These are phyloP conservation scores for Stenodera caucasica DNA, from an alignment of 2,888 invertebrate genomes.

Conservation along the genomic window DNA sequence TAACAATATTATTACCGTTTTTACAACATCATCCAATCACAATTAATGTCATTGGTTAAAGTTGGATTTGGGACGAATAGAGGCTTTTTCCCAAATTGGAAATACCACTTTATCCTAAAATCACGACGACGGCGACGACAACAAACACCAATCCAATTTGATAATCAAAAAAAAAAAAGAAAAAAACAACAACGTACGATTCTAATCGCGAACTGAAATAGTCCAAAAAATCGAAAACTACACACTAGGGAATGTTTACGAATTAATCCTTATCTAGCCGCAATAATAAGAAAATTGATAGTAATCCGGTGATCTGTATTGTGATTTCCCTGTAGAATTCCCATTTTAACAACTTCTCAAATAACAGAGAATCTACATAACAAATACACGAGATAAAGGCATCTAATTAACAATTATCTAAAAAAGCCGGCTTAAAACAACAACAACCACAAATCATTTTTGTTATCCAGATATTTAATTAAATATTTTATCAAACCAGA, in stretches of 20 bases:
- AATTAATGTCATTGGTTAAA: too few relatives aligned
- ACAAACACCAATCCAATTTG: too few relatives aligned
- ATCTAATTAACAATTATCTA: slow-evolving; percentile 23
- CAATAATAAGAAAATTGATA: slow-evolving; percentile 16
- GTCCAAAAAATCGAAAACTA: not conserved
- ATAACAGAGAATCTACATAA: slow-evolving; percentile 15
- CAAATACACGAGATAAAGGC: slow-evolving; percentile 15
- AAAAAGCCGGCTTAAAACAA: slow-evolving; percentile 18
- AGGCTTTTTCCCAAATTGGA: slow-evolving; percentile 15
- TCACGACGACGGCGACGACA: not conserved
- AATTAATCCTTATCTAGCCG: not conserved
- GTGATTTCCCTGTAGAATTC: not conserved
- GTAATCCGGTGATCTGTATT: not conserved
- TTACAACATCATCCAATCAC: too few relatives aligned
- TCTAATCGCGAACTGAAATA: too few relatives aligned
- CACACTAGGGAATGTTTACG: slow-evolving; percentile 11
- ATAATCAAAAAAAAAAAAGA: too few relatives aligned
- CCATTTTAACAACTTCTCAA: not conserved
- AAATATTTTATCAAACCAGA: slow-evolving; percentile 8
- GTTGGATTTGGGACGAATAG: too few relatives aligned
- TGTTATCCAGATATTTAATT: slow-evolving; percentile 17
- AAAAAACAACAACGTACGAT: too few relatives aligned
- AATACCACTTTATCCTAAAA: slow-evolving; percentile 7
- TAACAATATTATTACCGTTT: too few relatives aligned
- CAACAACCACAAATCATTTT: slow-evolving; percentile 21